phyloP scores from a whole-genome alignment of 1,140 invertebrate genomes.

The Antheraea mylitta region DNA sequence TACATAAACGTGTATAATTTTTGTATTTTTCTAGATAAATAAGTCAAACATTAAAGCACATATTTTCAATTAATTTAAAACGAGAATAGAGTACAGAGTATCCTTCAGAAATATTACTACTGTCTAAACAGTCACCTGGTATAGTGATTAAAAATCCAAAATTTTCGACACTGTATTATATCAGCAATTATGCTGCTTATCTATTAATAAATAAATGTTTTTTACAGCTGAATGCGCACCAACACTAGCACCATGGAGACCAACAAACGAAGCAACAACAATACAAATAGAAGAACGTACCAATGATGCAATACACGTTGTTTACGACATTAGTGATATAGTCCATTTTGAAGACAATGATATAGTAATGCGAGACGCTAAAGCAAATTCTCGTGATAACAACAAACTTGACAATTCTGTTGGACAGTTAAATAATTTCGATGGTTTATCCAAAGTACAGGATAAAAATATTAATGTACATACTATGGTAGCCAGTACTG shows the following conservation, averaged over 20 bases:
- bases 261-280: slow-evolving; percentile 48
- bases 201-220: slow-evolving; percentile 14
- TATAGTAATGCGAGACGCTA: slow-evolving; percentile 65
- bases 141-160: no score
- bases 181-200: no score
- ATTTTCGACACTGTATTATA: no score
- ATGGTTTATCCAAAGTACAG: slow-evolving; percentile 25
- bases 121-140: no score
- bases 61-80: no score
- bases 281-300: slow-evolving; percentile 44
- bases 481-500: background rate
- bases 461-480: slow-evolving; percentile 22
- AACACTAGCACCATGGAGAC: slow-evolving; percentile 60
- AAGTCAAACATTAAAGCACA: no score
- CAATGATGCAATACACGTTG: slow-evolving; percentile 38
- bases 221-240: slow-evolving; percentile 91
- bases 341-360: slow-evolving; percentile 73
- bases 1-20: no score
- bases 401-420: slow-evolving; percentile 64
- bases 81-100: no score
- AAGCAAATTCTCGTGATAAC: slow-evolving; percentile 38
- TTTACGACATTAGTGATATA: slow-evolving; percentile 70
- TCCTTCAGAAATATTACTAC: no score
- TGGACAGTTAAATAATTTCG: background rate
- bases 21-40: no score